These are phyloP conservation scores for Accipiter virgatus DNA, from an alignment of 2,113 vertebrate species.

Conservation along the genomic window DNA sequence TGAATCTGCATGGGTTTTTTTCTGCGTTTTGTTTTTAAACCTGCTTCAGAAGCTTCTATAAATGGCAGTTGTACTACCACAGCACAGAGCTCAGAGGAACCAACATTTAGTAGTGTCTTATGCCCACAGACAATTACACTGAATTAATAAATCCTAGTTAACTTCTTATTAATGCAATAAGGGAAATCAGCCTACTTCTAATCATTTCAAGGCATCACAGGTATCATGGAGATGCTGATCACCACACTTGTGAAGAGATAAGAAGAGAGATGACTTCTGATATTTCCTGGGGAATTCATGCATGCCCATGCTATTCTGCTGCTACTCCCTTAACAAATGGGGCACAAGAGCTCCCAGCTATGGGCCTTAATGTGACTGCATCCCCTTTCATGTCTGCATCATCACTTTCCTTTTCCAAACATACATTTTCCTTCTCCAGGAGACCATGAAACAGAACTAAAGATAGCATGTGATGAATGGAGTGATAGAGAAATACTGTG, in stretches of 20 bases:
- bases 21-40: background rate
- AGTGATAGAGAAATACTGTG: background rate
- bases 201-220: background rate
- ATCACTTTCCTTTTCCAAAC: background rate
- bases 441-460: background rate
- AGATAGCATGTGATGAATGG: background rate
- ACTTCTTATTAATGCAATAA: background rate
- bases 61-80: background rate
- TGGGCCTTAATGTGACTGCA: background rate
- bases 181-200: background rate
- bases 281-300: background rate
- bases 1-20: background rate
- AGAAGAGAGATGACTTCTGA: background rate
- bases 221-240: background rate
- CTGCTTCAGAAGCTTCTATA: background rate
- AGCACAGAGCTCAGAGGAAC: background rate
- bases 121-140: background rate
- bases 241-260: background rate
- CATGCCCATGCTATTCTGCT: background rate
- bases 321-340: background rate
- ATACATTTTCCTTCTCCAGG: background rate
- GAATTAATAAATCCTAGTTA: background rate
- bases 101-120: background rate
- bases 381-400: background rate
- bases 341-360: background rate